Conservation (phyloP, 1,140 invertebrate species). For the Homalodisca vitripennis region DNA sequence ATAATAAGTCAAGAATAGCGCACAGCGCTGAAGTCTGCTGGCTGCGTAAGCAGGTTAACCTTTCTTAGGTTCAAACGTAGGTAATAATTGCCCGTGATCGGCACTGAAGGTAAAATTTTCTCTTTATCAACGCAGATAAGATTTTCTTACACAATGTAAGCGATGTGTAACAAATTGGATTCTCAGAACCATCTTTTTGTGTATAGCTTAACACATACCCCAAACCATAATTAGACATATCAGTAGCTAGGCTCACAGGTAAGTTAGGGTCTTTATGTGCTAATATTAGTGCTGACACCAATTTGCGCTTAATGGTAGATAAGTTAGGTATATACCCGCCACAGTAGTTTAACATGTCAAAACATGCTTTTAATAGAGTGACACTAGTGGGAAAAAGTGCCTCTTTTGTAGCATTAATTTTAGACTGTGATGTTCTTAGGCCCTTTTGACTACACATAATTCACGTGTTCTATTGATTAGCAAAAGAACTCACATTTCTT, state of each 20-base stretch:
- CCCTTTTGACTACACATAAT: constrained; percentile 42
- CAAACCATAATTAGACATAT: constrained; percentile 48
- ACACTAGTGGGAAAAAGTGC: constrained; percentile 41
- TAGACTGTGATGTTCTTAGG: constrained; percentile 41
- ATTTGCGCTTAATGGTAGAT: constrained; percentile 35
- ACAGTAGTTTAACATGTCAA: constrained; percentile 45
- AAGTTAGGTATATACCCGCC: constrained; percentile 44
- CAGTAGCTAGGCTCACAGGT: constrained; percentile 51
- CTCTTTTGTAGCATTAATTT: constrained; percentile 41
- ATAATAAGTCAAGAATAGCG: constrained; percentile 42
- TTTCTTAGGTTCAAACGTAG: constrained; percentile 46
- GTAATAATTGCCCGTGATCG: constrained; percentile 51
- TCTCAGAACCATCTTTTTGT: too few relatives aligned
- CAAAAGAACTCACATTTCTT: constrained; percentile 41
- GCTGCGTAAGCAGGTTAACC: constrained; percentile 44
- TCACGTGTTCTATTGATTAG: constrained; percentile 40
- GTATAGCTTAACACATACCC: constrained; percentile 50
- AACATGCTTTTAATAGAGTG: constrained; percentile 41
- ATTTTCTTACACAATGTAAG: constrained; percentile 51
- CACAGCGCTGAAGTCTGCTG: constrained; percentile 43
- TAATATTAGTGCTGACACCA: constrained; percentile 6
- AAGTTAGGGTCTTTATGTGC: constrained; percentile 46
- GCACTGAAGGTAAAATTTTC: constrained; percentile 48
- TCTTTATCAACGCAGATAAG: constrained; percentile 53
- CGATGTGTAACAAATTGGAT: constrained; percentile 53